Evolutionary conservation across 2,797 vertebrate genomes (phyloP), one percentile per base, ranked within the genome.

Genomic region (Gymnoscopelus microlampas): DNA sequence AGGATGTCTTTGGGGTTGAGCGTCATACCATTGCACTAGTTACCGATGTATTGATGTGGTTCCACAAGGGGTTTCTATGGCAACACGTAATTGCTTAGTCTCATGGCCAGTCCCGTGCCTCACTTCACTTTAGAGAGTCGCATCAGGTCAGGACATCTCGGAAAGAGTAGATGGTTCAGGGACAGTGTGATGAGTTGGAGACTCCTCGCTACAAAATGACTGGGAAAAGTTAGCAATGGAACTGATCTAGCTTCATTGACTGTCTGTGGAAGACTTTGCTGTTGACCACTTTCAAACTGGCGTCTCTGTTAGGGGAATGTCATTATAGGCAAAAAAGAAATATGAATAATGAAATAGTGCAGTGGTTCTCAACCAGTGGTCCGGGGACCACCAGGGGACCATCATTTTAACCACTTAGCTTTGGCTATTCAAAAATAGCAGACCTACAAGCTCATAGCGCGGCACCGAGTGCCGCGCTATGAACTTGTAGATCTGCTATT

Each of bases 141-240:
- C 5, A 23, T 50, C 0, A 10, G 66, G 67, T 77, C 66, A 44
- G 10, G 47, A 15, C 53, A 3, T 68, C 23, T 60, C 29, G 3
- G 12, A 55, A 0, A 3, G 39, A 56, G 1, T 61, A 1, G 4
- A 55, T 23, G 50, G 53, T 39, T 73, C 51, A 63, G 12, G 23
- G 8, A 5, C 63, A 14, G 49, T 44, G 44, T 12, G 15, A 32
- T 53, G 47, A 53, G 69, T 2, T 48, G 2, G 29, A 29, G 49
- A 61, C 54, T 73, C 7, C 53, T 47, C 39, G 14, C 26, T 56
- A 48, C 5, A 23, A 5, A n/a, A 53, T 9, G 50, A 5, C 26
- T 51, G 62, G 67, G 54, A 53, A 44, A 54, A 56, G 63, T 69
- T 63, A 61, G 1, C 1, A 47, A 68, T 39, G n/a, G 47, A 65